These are phyloP conservation scores for Epistrophe eligans DNA, from an alignment of 2,888 invertebrate genomes.

Conservation along the genomic window DNA sequence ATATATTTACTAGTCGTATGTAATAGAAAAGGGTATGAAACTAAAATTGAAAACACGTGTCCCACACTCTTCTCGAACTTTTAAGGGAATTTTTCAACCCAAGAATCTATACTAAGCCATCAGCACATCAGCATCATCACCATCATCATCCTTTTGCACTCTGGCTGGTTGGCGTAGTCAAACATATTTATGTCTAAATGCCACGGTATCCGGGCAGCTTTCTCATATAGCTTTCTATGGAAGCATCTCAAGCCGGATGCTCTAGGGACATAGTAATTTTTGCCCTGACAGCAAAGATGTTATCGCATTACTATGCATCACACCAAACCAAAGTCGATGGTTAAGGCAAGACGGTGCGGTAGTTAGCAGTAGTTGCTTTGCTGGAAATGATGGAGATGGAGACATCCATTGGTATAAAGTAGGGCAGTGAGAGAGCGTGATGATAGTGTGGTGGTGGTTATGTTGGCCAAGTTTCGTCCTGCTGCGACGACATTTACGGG, in stretches of 20 bases:
- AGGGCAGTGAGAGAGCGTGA: constrained; percentile 1
- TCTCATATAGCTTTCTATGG: constrained; percentile 32
- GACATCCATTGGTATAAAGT: constrained; percentile 38
- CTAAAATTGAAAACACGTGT: constrained; percentile 65
- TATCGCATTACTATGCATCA: constrained; percentile 74
- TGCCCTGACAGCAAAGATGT: constrained; percentile 70
- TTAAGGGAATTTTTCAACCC: constrained; percentile 19
- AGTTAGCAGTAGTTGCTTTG: constrained; percentile 5
- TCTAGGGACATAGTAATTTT: constrained; percentile 71
- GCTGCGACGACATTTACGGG: constrained; percentile 53
- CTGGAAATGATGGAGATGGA: constrained; percentile 6
- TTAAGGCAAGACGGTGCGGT: constrained; percentile 14
- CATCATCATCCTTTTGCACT: constrained; percentile 9
- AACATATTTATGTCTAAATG: constrained; percentile 72
- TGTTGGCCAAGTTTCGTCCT: constrained; percentile 50
- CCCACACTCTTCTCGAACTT: constrained; percentile 6
- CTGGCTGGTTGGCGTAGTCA: constrained; percentile 31
- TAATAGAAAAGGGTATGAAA: not conserved
- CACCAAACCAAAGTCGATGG: constrained; percentile 45
- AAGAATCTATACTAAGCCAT: not conserved
- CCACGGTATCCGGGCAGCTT: constrained; percentile 64
- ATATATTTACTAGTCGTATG: not conserved
- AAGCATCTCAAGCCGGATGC: constrained; percentile 61
- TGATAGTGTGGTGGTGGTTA: constrained; percentile 42
- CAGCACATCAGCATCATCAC: not conserved